Percentiles rank a stretch among this genome's conserved stretches.
Evolutionary conservation across 2,797 vertebrate genomes (phyloP).

Genomic region (Gymnothorax javanicus): DNA sequence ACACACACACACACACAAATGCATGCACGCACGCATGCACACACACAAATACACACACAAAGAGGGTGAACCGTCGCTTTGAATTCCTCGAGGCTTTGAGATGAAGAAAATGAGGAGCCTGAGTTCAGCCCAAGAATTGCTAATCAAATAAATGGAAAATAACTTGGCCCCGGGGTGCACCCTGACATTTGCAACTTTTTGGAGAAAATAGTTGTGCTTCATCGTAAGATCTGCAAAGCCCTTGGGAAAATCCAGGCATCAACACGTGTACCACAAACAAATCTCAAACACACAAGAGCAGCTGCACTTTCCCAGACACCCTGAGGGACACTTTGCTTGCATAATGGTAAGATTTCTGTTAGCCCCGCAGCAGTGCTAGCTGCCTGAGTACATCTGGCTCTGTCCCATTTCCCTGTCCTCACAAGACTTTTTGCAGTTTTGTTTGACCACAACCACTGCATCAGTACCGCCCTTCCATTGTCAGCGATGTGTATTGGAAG

Average conservation of each 20-base stretch:
- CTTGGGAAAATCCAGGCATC: background rate
- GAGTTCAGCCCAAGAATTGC: background rate
- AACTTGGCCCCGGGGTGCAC: background rate
- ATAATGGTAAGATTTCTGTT: background rate
- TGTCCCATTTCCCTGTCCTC: background rate
- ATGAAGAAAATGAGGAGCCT: background rate
- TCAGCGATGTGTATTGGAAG: background rate
- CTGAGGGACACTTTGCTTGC: background rate
- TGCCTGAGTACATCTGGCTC: background rate
- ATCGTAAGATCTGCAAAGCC: background rate
- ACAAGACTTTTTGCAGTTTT: background rate
- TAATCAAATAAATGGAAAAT: constrained; percentile 18
- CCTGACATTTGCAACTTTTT: background rate
- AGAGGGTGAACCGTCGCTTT: background rate
- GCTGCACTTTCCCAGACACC: background rate
- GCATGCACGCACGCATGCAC: too few relatives aligned
- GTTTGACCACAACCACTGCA: background rate
- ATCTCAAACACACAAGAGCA: background rate
- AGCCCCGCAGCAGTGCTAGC: background rate
- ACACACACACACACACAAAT: too few relatives aligned
- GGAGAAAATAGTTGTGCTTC: background rate
- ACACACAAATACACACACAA: background rate
- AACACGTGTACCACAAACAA: background rate
- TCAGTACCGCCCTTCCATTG: background rate
- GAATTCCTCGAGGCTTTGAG: background rate